Evolutionary conservation across 1,140 invertebrate species (phyloP), one percentile per base, ranked within the genome.

Genomic region (Octopus bimaculoides): DNA sequence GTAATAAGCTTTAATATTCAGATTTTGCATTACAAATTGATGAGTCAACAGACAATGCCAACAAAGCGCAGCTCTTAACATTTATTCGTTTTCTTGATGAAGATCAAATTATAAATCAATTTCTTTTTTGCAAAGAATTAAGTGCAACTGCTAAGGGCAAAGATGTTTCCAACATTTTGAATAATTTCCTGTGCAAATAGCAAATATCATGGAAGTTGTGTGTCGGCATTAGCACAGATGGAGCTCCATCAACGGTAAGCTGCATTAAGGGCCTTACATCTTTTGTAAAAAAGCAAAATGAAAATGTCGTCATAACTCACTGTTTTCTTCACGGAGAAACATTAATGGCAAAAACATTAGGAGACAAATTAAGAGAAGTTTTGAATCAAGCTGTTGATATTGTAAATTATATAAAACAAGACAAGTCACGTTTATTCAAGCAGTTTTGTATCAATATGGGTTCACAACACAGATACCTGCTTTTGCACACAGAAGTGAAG

Each of bases 321-420:
- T n/a, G 9, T 10, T n/a, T 66, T 9, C 61, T 66, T 66, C 9
- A 10, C n/a, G 20, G 17, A 74, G 7, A 74, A 20, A 20, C 73
- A 10, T 74, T 8, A 74, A 20, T 41, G 73, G 8, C 41, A 74
- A n/a, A n/a, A n/a, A n/a, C n/a, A n/a, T n/a, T n/a, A n/a, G n/a
- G n/a, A n/a, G n/a, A n/a, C n/a, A n/a, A 41, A 8, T 10, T 10
- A 8, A 74, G 7, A 10, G 20, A 17, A 8, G 8, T 10, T 8
- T 74, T 74, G 20, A 41, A 74, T 8, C 73, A 41, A 41, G 41
- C 8, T 20, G 73, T 74, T 10, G 20, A 8, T 10, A 74, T 74
- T 8, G 73, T 74, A 20, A 74, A 74, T 74, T 41, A 10, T 74
- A 74, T 74, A 74, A 41, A 74, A 74, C 73, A 74, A 74, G 14